A percentile compares a stretch with the other conserved stretches of the same genome.
phyloP scores from a whole-genome alignment of 1,140 invertebrate genomes.

The Cherax quadricarinatus region DNA sequence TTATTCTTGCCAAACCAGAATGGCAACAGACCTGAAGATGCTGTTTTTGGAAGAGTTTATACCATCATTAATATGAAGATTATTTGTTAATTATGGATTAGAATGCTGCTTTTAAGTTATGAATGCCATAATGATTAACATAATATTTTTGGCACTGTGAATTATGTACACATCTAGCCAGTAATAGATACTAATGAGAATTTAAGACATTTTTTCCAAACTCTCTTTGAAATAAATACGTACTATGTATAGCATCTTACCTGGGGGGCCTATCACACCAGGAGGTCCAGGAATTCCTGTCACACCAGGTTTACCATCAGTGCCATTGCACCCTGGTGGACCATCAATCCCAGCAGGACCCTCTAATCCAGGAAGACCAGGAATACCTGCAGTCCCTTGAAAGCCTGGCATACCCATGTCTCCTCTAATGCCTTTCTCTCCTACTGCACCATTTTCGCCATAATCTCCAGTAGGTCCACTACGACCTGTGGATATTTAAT shows the following conservation, averaged over 20 bases:
- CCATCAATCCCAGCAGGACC: constrained; percentile 27
- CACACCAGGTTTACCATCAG: constrained; percentile 9
- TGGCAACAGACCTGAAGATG: too few species aligned
- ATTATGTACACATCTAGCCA: too few species aligned
- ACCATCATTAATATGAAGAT: too few species aligned
- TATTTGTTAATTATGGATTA: too few species aligned
- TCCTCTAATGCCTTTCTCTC: constrained; percentile 50
- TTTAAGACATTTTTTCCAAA: too few species aligned
- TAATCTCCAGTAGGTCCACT: constrained; percentile 17
- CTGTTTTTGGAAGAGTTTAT: too few species aligned
- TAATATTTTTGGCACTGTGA: too few species aligned
- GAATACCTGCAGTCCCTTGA: constrained; percentile 52
- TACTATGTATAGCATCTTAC: not conserved
- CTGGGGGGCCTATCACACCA: constrained; percentile 28
- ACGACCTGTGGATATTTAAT: constrained; percentile 19
- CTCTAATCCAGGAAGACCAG: constrained; percentile 50
- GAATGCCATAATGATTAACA: too few species aligned
- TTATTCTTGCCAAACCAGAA: too few species aligned
- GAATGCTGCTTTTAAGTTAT: too few species aligned
- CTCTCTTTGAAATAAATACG: too few species aligned
- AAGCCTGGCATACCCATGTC: constrained; percentile 54
- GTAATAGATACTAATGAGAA: too few species aligned
- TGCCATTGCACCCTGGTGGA: constrained; percentile 45
- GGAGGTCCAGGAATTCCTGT: constrained; percentile 4
- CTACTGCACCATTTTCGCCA: constrained; percentile 40